phyloP scores from a whole-genome alignment of 2,888 invertebrate species.

The Orchesella flavescens region DNA sequence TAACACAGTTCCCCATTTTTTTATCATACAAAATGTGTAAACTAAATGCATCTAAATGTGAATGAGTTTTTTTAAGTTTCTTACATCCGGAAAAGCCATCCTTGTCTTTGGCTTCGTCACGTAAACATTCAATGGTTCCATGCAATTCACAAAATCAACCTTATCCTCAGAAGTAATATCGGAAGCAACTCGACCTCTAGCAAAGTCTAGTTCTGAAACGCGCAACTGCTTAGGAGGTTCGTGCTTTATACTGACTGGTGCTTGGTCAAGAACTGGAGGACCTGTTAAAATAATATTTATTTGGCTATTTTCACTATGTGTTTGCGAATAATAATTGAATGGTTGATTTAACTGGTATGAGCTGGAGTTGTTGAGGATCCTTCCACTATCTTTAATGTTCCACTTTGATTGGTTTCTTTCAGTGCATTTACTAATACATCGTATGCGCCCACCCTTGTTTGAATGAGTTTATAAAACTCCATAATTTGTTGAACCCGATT shows the following conservation, averaged over 20 bases:
- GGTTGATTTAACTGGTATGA: not conserved
- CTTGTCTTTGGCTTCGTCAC: not conserved
- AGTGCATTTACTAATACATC: not conserved
- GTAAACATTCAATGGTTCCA: not conserved
- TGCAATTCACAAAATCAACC: slow-evolving; percentile 8
- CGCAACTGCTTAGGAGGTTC: not conserved
- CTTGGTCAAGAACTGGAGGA: not conserved
- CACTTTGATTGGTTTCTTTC: not conserved
- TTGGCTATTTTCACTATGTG: not conserved
- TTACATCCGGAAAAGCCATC: slow-evolving; percentile 23
- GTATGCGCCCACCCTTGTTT: not conserved
- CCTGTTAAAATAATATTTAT: not conserved
- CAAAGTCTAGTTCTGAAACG: not conserved
- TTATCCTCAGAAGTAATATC: not conserved
- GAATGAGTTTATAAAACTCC: not conserved
- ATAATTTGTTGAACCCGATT: not conserved
- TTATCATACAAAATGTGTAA: not conserved
- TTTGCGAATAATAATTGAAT: too few species aligned
- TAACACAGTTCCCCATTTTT: too few species aligned
- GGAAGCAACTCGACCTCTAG: not conserved
- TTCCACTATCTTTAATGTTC: not conserved
- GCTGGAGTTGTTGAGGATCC: not conserved
- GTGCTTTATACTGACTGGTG: too few species aligned
- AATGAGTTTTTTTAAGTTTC: not conserved
- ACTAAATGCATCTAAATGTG: not conserved